Percentiles rank a stretch among this genome's conserved stretches.
phyloP scores from a whole-genome alignment of 2,888 invertebrate genomes.

The Tenthredo scrophulariae region DNA sequence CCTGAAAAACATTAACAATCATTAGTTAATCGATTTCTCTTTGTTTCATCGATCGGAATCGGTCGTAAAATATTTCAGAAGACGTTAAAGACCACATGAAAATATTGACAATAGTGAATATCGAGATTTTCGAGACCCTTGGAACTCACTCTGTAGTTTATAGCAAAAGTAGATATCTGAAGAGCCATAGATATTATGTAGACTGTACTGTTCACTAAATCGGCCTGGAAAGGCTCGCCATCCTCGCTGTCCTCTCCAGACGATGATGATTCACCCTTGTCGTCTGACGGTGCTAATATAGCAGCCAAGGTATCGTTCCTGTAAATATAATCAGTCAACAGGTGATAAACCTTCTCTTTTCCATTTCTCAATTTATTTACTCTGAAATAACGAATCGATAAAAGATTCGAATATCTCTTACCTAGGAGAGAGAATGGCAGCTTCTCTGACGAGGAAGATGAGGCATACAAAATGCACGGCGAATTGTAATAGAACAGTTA shows the following conservation, averaged over 20 bases:
- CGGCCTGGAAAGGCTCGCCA: conserved; percentile 90
- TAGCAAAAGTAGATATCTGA: conserved; percentile 98
- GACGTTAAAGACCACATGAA: neutral
- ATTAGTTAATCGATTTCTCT: neutral
- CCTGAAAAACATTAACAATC: conserved; percentile 82
- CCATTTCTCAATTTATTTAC: neutral
- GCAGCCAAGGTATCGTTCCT: conserved; percentile 80
- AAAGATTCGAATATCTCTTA: conserved; percentile 74
- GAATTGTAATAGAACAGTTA: conserved; percentile 97
- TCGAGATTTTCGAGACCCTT: neutral
- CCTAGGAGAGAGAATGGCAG: conserved; percentile 85
- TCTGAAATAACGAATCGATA: neutral
- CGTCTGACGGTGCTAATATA: conserved; percentile 62
- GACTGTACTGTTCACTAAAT: conserved; percentile 97
- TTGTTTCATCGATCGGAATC: conserved; percentile 6
- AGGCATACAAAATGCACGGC: conserved; percentile 95
- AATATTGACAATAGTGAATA: neutral
- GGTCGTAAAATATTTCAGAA: neutral
- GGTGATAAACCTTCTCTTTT: neutral
- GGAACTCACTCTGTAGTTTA: conserved; percentile 94
- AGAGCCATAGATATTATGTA: conserved; percentile 98
- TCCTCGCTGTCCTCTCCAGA: conserved; percentile 85
- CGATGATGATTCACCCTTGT: conserved; percentile 55
- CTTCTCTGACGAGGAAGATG: conserved; percentile 92
- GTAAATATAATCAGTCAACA: neutral